Percentiles rank a stretch among this genome's conserved stretches.
These are phyloP conservation scores for Chlorops oryzae DNA, from an alignment of 1,140 invertebrate species.

Conservation along the genomic window DNA sequence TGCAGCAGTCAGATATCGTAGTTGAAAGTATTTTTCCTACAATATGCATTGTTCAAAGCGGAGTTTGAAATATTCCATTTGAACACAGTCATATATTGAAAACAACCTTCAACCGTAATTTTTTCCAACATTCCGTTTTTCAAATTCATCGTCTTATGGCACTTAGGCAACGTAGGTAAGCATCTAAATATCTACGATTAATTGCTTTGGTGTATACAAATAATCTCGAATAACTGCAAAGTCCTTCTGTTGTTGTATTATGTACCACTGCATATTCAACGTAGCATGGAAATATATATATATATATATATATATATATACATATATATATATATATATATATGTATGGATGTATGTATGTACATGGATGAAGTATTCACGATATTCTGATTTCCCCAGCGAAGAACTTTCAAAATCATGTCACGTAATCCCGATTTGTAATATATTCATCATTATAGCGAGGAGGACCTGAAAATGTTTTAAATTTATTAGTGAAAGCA, in stretches of 20 bases:
- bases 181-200: background rate
- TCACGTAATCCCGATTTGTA: slow-evolving; percentile 36
- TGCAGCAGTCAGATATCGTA: too few species aligned
- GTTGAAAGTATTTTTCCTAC: too few species aligned
- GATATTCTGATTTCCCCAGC: too few species aligned
- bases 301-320: background rate
- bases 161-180: background rate
- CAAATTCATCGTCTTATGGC: background rate
- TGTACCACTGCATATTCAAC: background rate
- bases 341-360: background rate
- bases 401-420: slow-evolving; percentile 32
- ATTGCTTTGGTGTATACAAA: background rate
- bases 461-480: slow-evolving; percentile 13
- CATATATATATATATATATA: background rate
- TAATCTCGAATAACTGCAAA: background rate
- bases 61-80: too few species aligned
- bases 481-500: background rate
- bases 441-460: slow-evolving; percentile 41
- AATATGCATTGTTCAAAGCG: too few species aligned
- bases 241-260: background rate
- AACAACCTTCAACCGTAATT: background rate
- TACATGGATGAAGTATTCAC: too few species aligned
- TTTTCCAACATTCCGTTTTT: background rate
- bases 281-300: background rate
- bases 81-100: too few species aligned